Base-by-base conservation (phyloP, 30 jellyfish, hydroid and myxozoan genomes). In the Aurelia aurita complex sp. Pacific region DNA sequence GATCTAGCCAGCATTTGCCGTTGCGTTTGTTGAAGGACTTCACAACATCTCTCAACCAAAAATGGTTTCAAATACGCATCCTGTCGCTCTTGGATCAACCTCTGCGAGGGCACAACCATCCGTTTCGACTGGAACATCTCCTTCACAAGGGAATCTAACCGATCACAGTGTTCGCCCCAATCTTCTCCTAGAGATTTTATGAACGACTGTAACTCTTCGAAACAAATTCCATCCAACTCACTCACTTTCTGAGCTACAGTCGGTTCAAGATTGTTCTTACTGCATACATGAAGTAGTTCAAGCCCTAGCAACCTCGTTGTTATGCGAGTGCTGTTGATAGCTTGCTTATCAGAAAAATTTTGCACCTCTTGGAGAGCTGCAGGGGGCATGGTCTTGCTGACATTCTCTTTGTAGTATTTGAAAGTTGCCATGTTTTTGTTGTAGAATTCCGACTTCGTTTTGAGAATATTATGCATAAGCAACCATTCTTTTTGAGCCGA, bases 271-370 rank as follows among this genome's bases (percentile, higher is more conserved):
- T 55, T 42, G 63, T 74, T 72, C 69, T 65, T 70, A 9, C 74
- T 32, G 57, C 89, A 78, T 4, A 93, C 78, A 59, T 67, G 18
- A 19, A 93, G 80, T 14, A 97, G 86, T 76, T 93, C 98, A 46
- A 85, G 74, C 50, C 98, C 98, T 15, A 93, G 87, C 86, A 64
- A 92, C 67, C 89, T 67, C 62, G 91, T 77, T 55, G 86, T 93
- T n/a, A 93, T 76, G 33, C 82, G 77, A 9, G 90, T 78, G 64
- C 92, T 87, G 77, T 76, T 93, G 55, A 93, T 83, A 15, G 98
- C 88, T 33, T 93, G 96, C 87, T 73, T 74, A 50, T 93, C 85
- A 38, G 96, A 74, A 62, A 65, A 82, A 61, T 88, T 82, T 60
- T 87, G 97, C 32, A 85, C 79, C 80, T 82, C 85, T 19, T 72